Percentiles rank a stretch among this genome's conserved stretches.
These are phyloP conservation scores for Ispidina lecontei DNA, from an alignment of 2,797 vertebrate genomes.

Conservation along the genomic window DNA sequence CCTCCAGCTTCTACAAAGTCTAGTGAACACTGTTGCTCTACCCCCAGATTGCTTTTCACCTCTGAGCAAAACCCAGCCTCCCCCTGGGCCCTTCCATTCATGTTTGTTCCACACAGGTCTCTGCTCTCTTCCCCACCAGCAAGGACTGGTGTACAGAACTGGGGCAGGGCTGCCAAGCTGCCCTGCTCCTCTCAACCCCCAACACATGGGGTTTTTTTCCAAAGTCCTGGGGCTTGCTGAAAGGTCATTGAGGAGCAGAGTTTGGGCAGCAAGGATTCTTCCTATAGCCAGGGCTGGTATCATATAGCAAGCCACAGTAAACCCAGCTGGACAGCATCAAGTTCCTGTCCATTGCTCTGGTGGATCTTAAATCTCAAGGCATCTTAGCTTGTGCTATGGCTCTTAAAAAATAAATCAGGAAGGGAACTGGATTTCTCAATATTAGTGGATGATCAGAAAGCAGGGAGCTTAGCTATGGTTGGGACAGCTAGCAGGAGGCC, in stretches of 20 bases:
- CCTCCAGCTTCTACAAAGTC: background rate
- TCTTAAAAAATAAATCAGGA: background rate
- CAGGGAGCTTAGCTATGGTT: background rate
- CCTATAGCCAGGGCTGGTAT: background rate
- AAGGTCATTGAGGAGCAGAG: background rate
- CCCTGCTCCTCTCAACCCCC: background rate
- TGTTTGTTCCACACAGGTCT: background rate
- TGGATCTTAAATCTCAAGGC: slow-evolving; percentile 8
- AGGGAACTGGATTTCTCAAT: background rate
- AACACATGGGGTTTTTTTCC: accelerated
- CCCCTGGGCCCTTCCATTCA: background rate
- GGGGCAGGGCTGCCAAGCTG: background rate
- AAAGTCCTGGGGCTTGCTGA: background rate
- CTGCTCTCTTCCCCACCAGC: background rate
- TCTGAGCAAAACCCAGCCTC: background rate
- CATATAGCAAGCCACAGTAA: background rate
- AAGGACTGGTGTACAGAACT: background rate
- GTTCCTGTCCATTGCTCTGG: background rate
- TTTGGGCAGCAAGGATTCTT: background rate
- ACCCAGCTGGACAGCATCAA: background rate
- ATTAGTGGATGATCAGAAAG: background rate
- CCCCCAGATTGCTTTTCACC: background rate
- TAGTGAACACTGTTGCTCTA: background rate
- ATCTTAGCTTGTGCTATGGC: background rate
- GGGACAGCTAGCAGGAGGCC: background rate